Conservation (phyloP, 2,113 vertebrate genomes). For the Channa maculata region DNA sequence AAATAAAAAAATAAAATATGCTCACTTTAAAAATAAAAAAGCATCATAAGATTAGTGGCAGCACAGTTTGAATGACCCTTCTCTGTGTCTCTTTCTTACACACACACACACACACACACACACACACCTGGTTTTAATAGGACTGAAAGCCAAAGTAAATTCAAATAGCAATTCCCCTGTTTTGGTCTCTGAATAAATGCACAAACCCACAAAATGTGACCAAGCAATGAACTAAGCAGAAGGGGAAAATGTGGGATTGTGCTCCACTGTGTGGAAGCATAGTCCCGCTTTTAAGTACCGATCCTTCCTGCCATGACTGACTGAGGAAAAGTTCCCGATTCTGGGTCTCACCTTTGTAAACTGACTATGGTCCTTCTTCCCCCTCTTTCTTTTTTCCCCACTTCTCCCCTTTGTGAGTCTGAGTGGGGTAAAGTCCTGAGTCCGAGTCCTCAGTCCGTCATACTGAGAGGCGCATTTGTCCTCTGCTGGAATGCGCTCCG, state of each 20-base stretch:
- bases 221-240: conserved; percentile 18
- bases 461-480: conserved; percentile 64
- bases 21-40: no score
- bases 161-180: conserved; percentile 47
- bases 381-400: neutral
- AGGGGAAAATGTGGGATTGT: neutral
- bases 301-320: conserved; percentile 19
- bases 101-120: conserved; percentile 37
- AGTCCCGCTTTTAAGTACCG: conserved; percentile 46
- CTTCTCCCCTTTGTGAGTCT: conserved; percentile 20
- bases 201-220: conserved; percentile 39
- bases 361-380: neutral
- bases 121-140: conserved; percentile 15
- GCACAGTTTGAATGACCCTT: conserved; percentile 66
- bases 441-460: conserved; percentile 59
- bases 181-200: conserved; percentile 54
- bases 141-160: conserved; percentile 66
- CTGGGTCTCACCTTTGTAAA: conserved; percentile 66
- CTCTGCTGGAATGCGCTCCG: conserved; percentile 63
- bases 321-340: conserved; percentile 23
- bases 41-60: conserved; percentile 35
- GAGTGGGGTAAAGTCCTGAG: conserved; percentile 49
- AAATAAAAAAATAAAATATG: conserved; percentile 7
- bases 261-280: conserved; percentile 29
- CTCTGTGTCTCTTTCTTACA: conserved; percentile 51